Base-by-base conservation (phyloP, 2,797 vertebrate genomes). In the Leuciscus waleckii region DNA sequence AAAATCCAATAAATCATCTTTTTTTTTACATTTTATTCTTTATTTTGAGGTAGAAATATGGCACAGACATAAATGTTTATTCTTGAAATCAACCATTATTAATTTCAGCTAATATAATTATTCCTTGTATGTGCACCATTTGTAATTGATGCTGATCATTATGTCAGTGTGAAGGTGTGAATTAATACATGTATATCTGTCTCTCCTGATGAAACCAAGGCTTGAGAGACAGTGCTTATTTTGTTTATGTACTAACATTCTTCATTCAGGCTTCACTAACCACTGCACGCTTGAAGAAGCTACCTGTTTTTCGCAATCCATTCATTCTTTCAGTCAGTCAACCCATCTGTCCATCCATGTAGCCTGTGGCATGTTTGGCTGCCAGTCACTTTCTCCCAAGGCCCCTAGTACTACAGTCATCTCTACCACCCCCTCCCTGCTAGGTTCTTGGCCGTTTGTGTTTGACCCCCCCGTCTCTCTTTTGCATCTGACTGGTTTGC, bases 401-500 rank as follows among this genome's bases (percentile, higher is more conserved):
- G 94, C 92, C 93, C 94, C 19, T 82, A 89, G 87, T 32, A 58
- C 82, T 81, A 90, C 87, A 79, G 82, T 87, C 87, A 87, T 86
- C 80, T 69, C 79, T 76, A 49, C 81, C 79, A 82, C 84, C 95
- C 94, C 94, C 95, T 16, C 82, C 89, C 89, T 83, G 76, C 58
- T 86, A 87, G 88, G 83, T 88, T 76, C 54, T 89, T 86, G 85
- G 88, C 78, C 84, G 88, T 87, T 89, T 82, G 88, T 90, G 86
- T 87, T 83, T 92, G 90, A 91, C 92, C 90, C 92, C 90, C 90
- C 80, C 85, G 39, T 89, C 88, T 92, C 88, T 91, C 83, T 89
- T 91, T 89, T 91, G 89, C 89, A 88, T 91, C 87, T 91, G 91
- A 89, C 89, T 85, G 91, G 89, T 89, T 98, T 98, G 95, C 98